Evolutionary conservation across 2,797 vertebrate species (phyloP).

Genomic region (Danionella dracula): DNA sequence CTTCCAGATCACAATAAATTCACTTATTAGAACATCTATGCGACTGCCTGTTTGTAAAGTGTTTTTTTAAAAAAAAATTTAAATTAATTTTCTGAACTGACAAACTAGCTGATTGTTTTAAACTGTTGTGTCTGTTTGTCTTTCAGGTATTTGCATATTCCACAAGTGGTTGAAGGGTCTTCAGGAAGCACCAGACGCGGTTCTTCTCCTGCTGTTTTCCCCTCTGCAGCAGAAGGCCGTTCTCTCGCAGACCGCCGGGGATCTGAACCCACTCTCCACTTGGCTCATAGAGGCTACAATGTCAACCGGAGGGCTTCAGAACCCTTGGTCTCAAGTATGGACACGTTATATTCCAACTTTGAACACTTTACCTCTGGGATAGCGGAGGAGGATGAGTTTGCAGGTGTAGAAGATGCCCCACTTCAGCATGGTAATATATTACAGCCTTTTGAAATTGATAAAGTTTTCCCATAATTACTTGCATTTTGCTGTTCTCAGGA

Average conservation of each 20-base stretch:
- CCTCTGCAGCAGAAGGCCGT: slow-evolving; percentile 15
- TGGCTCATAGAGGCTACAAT: background rate
- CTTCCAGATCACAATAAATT: too few species aligned
- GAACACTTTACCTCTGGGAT: slow-evolving; percentile 22
- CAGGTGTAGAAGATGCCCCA: slow-evolving; percentile 6
- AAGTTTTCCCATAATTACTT: background rate
- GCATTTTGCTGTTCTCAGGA: background rate
- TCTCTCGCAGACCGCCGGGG: slow-evolving; percentile 38
- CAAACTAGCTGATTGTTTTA: too few species aligned
- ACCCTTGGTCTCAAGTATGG: slow-evolving; percentile 1
- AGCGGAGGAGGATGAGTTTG: slow-evolving; percentile 53
- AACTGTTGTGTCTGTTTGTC: too few species aligned
- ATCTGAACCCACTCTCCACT: slow-evolving; percentile 57
- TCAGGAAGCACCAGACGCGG: slow-evolving; percentile 35
- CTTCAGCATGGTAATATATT: slow-evolving; percentile 45
- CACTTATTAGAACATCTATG: too few species aligned
- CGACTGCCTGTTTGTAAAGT: too few species aligned
- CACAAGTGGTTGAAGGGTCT: slow-evolving; percentile 24
- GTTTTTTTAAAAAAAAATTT: too few species aligned
- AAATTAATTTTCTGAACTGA: too few species aligned
- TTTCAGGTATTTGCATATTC: slow-evolving; percentile 71
- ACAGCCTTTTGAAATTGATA: background rate
- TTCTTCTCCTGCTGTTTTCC: slow-evolving; percentile 50
- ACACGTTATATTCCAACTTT: slow-evolving; percentile 6
- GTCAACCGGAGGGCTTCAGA: slow-evolving; percentile 6